These are phyloP conservation scores for Leptodirus hochenwartii DNA, from an alignment of 2,888 invertebrate genomes.

Conservation along the genomic window DNA sequence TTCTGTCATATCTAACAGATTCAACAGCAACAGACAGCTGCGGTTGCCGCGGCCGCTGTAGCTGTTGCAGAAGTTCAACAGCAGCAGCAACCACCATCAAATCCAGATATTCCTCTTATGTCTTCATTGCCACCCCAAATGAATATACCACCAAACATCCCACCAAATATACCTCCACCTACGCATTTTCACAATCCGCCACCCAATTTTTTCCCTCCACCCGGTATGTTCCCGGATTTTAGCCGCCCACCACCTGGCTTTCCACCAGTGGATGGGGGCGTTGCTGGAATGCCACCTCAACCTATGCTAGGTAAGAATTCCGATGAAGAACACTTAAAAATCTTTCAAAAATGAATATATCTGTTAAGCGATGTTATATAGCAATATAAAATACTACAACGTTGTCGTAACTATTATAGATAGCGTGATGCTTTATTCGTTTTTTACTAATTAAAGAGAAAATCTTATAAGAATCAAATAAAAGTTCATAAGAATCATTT, in stretches of 20 bases:
- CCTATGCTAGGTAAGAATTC: too few relatives aligned
- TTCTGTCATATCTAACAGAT: too few relatives aligned
- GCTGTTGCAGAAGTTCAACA: not conserved
- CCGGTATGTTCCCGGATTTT: slow-evolving; percentile 53
- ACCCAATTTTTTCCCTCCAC: slow-evolving; percentile 32
- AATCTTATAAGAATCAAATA: too few relatives aligned
- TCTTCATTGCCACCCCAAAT: slow-evolving; percentile 9
- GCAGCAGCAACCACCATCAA: slow-evolving; percentile 9
- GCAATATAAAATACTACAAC: too few relatives aligned
- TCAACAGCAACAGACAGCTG: slow-evolving; percentile 17
- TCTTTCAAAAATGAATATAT: too few relatives aligned
- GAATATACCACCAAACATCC: slow-evolving; percentile 15
- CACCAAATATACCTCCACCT: slow-evolving; percentile 25
- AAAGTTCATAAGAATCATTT: too few relatives aligned
- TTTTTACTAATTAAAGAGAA: too few relatives aligned
- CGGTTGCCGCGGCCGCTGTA: slow-evolving; percentile 8
- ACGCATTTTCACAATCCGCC: slow-evolving; percentile 36
- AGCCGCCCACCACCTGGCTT: slow-evolving; percentile 79
- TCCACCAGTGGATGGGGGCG: slow-evolving; percentile 34
- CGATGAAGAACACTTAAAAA: too few relatives aligned
- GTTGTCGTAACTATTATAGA: too few relatives aligned
- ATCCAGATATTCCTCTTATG: slow-evolving; percentile 6
- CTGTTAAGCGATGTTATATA: too few relatives aligned
- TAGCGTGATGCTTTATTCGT: too few relatives aligned
- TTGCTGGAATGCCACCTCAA: too few relatives aligned